These are phyloP conservation scores for Chelonus formosanus DNA, from an alignment of 2,888 invertebrate species.

Conservation along the genomic window DNA sequence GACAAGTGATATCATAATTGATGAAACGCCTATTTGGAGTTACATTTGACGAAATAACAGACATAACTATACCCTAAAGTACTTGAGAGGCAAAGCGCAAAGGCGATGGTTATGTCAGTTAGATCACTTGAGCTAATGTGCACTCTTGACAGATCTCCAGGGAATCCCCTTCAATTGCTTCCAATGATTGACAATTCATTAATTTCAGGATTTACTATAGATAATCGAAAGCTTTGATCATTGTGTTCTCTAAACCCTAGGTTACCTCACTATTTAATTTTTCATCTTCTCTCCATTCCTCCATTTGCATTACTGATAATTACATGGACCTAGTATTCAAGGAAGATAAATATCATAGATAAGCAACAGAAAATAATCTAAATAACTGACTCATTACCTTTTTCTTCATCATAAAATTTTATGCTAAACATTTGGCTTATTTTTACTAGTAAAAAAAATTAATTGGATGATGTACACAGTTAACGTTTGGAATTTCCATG, in stretches of 20 bases:
- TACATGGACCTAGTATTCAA: too few species aligned
- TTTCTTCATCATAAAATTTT: too few species aligned
- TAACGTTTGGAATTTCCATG: too few species aligned
- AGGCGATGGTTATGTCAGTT: conserved; percentile 5
- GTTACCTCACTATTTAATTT: not conserved
- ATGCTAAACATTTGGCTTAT: too few species aligned
- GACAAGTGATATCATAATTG: conserved; percentile 27
- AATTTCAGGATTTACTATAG: not conserved
- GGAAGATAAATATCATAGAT: too few species aligned
- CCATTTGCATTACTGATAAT: too few species aligned
- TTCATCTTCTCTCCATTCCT: not conserved
- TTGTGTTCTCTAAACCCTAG: too few species aligned
- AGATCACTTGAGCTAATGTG: not conserved
- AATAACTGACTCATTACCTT: too few species aligned
- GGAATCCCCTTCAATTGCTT: conserved; percentile 11
- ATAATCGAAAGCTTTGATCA: not conserved
- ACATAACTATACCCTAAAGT: conserved; percentile 18
- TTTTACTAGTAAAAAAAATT: too few species aligned
- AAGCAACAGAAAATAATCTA: too few species aligned
- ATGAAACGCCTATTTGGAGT: conserved; percentile 25
- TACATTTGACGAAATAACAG: conserved; percentile 27
- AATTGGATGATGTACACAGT: too few species aligned
- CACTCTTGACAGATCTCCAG: not conserved
- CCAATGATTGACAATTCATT: conserved; percentile 21
- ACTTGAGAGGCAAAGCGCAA: conserved; percentile 1